Percentiles rank a stretch among this genome's conserved stretches.
Evolutionary conservation across 2,797 vertebrate genomes (phyloP).

Genomic region (Acipenser transmontanus): DNA sequence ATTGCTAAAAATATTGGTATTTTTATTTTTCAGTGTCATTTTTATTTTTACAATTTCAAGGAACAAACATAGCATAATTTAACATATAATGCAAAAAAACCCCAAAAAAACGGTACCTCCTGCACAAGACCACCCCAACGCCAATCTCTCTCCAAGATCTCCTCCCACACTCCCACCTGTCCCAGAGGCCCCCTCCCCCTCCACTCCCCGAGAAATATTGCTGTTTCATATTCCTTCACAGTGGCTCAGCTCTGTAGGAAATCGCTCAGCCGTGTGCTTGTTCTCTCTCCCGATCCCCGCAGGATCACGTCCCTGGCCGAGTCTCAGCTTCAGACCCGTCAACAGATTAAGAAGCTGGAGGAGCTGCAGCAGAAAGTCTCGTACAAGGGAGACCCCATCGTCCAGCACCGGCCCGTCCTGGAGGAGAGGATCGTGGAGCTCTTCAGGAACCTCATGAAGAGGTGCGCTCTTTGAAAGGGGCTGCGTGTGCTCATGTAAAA

Average conservation of each 20-base stretch:
- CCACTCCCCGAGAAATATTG: neutral
- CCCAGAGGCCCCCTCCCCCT: neutral
- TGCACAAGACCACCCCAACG: too few species aligned
- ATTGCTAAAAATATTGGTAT: too few species aligned
- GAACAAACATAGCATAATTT: too few species aligned
- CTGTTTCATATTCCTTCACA: neutral
- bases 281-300: conserved; percentile 10
- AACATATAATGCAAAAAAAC: too few species aligned
- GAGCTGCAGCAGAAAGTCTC: conserved; percentile 97
- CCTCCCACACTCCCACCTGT: too few species aligned
- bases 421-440: conserved; percentile 95
- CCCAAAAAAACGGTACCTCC: too few species aligned
- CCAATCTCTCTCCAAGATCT: too few species aligned
- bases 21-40: too few species aligned
- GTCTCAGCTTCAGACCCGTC: conserved; percentile 94
- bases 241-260: neutral
- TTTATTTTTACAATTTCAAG: too few species aligned
- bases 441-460: conserved; percentile 95
- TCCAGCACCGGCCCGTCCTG: conserved; percentile 90
- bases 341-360: conserved; percentile 97
- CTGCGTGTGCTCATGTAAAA: too few species aligned
- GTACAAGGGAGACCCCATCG: conserved; percentile 95
- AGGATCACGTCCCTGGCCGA: conserved; percentile 97
- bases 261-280: neutral
- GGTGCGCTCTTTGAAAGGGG: conserved; percentile 47